Evolutionary conservation across 1,140 invertebrate genomes (phyloP), one percentile per base, ranked within the genome.

Genomic region (Drosophila pseudoananassae): DNA sequence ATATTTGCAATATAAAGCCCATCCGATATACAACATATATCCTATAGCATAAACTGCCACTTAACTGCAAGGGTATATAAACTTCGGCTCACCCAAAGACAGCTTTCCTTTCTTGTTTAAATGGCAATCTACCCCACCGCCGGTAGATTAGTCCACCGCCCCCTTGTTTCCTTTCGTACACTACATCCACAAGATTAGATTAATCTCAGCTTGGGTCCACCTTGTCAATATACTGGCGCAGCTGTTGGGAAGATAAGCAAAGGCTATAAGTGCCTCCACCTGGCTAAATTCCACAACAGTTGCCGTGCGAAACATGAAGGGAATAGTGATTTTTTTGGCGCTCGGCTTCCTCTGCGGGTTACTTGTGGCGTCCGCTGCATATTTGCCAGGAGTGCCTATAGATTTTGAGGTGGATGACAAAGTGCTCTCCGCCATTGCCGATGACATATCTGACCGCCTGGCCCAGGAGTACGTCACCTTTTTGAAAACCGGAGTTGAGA

Each of bases 401-500:
- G 76, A 82, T 40, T 85, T 91, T 36, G 59, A 83, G 0, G 12
- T 83, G 51, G 65, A 77, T 23, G 59, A 91, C 17, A 69, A 73
- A 17, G 58, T 83, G 8, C 50, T 91, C 6, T 91, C 89, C 4
- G 78, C 77, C 27, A 89, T 91, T 23, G 52, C 75, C 20, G 81
- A 90, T 14, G 90, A 89, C 49, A 73, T 91, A 27, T 76, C 87
- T n/a, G 43, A 52, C 3, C 79, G 73, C 6, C 57, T 90, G 17
- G 83, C 81, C 10, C 31, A 87, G 53, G 90, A 90, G 51, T 91
- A 89, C 20, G 40, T 77, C 0, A 75, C 49, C 1, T 91, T 47
- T 17, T 15, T 89, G 25, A 83, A 78, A 31, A 90, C 90, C 0
- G 84, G 87, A 20, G 63, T 87, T 1, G 81, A 91, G 40, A 85